Evolutionary conservation across 2,888 invertebrate species (phyloP).

Genomic region (Drosophila mettleri): DNA sequence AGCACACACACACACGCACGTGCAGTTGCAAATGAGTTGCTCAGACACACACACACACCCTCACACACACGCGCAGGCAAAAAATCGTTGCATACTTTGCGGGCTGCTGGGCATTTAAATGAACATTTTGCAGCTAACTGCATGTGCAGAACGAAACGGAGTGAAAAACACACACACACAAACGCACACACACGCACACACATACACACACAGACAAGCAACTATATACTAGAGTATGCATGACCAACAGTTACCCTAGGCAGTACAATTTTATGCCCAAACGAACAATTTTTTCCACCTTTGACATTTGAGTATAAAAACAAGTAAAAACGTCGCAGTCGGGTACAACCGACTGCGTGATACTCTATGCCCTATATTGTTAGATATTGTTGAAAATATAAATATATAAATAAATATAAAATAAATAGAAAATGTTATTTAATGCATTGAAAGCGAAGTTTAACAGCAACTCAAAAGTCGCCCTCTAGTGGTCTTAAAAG

Average conservation of each 20-base stretch:
- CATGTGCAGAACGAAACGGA: slow-evolving; percentile 34
- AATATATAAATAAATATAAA: too few species aligned
- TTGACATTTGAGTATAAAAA: too few species aligned
- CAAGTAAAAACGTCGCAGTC: too few species aligned
- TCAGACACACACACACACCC: slow-evolving; percentile 11
- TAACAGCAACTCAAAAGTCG: too few species aligned
- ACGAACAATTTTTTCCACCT: too few species aligned
- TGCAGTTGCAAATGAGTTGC: slow-evolving; percentile 32
- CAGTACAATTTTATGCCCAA: too few species aligned
- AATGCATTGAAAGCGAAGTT: too few species aligned
- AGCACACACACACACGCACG: slow-evolving; percentile 29
- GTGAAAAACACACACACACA: slow-evolving; percentile 29
- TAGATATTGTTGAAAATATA: too few species aligned
- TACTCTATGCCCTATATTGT: too few species aligned
- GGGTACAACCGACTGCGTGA: too few species aligned
- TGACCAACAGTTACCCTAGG: background rate
- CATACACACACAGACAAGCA: background rate
- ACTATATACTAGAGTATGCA: background rate
- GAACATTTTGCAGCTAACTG: slow-evolving; percentile 60
- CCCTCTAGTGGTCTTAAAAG: too few species aligned
- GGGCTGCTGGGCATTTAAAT: slow-evolving; percentile 66
- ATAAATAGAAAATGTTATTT: too few species aligned
- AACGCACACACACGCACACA: slow-evolving; percentile 30
- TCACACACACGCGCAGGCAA: slow-evolving; percentile 19
- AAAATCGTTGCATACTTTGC: slow-evolving; percentile 66